A percentile compares a stretch with the other conserved stretches of the same genome.
These are phyloP conservation scores for Puffinus mauretanicus DNA, from an alignment of 2,113 vertebrate species.

Conservation along the genomic window DNA sequence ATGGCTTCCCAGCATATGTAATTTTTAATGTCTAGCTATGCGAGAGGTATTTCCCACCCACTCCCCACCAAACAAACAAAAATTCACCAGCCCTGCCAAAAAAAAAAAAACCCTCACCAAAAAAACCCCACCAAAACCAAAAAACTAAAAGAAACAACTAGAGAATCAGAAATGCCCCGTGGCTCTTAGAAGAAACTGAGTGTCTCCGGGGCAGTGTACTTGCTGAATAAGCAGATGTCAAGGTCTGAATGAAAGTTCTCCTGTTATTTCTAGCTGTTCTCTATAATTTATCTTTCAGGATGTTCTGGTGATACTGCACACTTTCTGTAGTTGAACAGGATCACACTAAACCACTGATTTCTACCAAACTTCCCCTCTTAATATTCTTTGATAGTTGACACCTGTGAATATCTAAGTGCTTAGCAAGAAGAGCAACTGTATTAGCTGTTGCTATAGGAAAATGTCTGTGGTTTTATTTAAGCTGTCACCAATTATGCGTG, in stretches of 20 bases:
- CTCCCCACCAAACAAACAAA: not conserved
- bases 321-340: not conserved
- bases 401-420: not conserved
- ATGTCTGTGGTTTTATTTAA: not conserved
- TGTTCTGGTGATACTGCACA: not conserved
- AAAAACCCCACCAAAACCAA: not conserved
- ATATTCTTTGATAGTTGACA: not conserved
- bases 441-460: not conserved
- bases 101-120: no score
- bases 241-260: not conserved
- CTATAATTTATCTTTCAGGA: not conserved
- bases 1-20: not conserved
- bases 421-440: not conserved
- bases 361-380: not conserved
- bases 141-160: not conserved
- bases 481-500: not conserved
- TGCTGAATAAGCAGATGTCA: not conserved
- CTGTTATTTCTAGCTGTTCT: not conserved
- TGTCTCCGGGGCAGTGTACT: not conserved
- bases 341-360: not conserved
- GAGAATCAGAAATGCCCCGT: not conserved
- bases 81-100: no score
- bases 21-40: not conserved
- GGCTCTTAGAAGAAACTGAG: not conserved
- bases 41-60: not conserved